Conservation (phyloP, 2,888 invertebrate genomes). For the Timema podura region DNA sequence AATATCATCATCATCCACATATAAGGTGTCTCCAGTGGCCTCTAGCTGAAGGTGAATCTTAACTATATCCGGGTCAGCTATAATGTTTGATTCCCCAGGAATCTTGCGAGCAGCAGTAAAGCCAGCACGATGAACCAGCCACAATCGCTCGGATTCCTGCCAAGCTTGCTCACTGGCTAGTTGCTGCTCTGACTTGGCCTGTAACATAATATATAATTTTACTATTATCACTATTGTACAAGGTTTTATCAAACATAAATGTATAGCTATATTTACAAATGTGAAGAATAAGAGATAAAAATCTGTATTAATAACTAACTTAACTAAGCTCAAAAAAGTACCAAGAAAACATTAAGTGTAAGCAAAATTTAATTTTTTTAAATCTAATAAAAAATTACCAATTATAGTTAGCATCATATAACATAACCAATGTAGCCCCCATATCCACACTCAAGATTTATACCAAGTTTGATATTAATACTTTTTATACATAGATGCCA, state of each 20-base stretch:
- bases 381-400: no score
- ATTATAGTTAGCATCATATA: no score
- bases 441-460: no score
- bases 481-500: no score
- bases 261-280: not conserved
- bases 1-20: slow-evolving; percentile 93
- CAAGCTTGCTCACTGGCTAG: slow-evolving; percentile 62
- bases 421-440: no score
- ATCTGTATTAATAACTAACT: no score
- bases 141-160: slow-evolving; percentile 71
- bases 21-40: slow-evolving; percentile 74
- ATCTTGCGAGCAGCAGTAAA: slow-evolving; percentile 69
- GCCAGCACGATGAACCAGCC: slow-evolving; percentile 91
- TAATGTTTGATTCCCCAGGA: slow-evolving; percentile 23
- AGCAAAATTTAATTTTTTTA: no score
- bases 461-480: no score
- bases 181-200: slow-evolving; percentile 68
- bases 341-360: no score
- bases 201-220: slow-evolving; percentile 44
- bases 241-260: slow-evolving; percentile 15
- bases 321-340: no score
- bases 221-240: no score
- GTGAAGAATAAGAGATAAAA: no score
- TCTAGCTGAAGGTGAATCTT: slow-evolving; percentile 73
- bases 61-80: slow-evolving; percentile 40